These are phyloP conservation scores for Peromyscus maniculatus DNA, from an alignment of 2,113 vertebrate species.

Conservation along the genomic window DNA sequence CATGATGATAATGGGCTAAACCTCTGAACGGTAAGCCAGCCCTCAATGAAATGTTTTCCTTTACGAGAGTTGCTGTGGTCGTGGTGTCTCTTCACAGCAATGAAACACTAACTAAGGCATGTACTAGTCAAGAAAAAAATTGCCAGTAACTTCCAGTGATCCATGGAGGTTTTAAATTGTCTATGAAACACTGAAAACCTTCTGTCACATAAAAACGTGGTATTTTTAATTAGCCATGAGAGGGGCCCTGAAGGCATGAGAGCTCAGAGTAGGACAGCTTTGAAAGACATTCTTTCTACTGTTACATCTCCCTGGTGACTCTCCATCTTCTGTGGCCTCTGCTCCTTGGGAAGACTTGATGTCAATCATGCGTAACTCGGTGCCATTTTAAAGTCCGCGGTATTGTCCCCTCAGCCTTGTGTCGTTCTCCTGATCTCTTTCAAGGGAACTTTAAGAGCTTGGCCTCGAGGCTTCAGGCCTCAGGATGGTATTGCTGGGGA, in stretches of 20 bases:
- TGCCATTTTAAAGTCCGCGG: background rate
- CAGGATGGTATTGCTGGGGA: background rate
- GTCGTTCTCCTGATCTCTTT: background rate
- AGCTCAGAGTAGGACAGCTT: background rate
- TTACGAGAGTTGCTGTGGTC: background rate
- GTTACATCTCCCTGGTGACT: background rate
- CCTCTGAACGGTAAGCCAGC: background rate
- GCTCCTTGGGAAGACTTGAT: background rate
- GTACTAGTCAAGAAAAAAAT: background rate
- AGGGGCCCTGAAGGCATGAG: background rate
- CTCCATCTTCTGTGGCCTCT: background rate
- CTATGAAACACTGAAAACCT: background rate
- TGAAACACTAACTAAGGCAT: background rate
- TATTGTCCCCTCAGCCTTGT: background rate
- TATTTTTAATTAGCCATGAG: background rate
- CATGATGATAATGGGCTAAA: background rate
- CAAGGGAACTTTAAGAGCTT: background rate
- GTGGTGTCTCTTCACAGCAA: background rate
- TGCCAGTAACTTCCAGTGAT: background rate
- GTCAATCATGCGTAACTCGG: background rate
- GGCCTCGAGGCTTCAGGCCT: background rate
- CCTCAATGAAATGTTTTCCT: background rate
- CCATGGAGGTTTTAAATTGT: background rate
- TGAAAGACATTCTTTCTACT: background rate
- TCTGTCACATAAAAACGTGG: background rate